A percentile compares a stretch with the other conserved stretches of the same genome.
phyloP scores from a whole-genome alignment of 2,888 invertebrate genomes.

The Sceliomorpha sp. region DNA sequence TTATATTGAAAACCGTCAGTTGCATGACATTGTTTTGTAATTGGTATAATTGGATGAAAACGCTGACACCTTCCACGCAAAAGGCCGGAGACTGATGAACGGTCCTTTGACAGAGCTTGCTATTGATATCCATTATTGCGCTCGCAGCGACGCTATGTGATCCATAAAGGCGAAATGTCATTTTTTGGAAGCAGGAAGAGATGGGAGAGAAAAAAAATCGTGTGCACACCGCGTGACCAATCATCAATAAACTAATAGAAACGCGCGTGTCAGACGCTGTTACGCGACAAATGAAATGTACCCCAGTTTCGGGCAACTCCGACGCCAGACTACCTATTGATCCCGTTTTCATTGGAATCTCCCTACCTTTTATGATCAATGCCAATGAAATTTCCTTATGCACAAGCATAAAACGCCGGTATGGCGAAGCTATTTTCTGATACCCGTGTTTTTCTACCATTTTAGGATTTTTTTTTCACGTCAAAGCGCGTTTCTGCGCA shows the following conservation, averaged over 20 bases:
- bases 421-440: conserved; percentile 20
- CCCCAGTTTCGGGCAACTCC: conserved; percentile 18
- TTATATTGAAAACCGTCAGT: conserved; percentile 70
- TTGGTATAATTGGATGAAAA: conserved; percentile 76
- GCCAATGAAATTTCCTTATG: conserved; percentile 23
- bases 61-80: conserved; percentile 61
- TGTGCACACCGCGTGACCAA: conserved; percentile 48
- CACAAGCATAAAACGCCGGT: conserved; percentile 11
- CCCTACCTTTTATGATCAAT: conserved; percentile 15
- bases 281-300: conserved; percentile 37
- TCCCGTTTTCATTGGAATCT: conserved; percentile 14
- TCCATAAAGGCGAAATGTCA: conserved; percentile 40
- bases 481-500: conserved; percentile 19
- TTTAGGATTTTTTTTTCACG: conserved; percentile 7
- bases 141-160: conserved; percentile 5
- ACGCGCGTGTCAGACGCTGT: conserved; percentile 42
- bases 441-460: conserved; percentile 3
- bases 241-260: conserved; percentile 55
- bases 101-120: conserved; percentile 46
- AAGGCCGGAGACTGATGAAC: conserved; percentile 37
- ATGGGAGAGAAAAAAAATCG: conserved; percentile 34
- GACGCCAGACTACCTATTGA: conserved; percentile 2
- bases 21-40: conserved; percentile 63
- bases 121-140: conserved; percentile 50
- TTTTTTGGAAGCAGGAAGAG: too few relatives aligned